A percentile compares a stretch with the other conserved stretches of the same genome.
These are phyloP conservation scores for Felis catus DNA, from an alignment of 2,113 vertebrate species.

Conservation along the genomic window F.catus_Fca126_mat1.0 CM031423.1:2078001-2078500, in stretches of 20 bases:
- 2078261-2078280: background rate
- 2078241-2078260: background rate
- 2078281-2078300: background rate
- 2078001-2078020: background rate
- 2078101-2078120: background rate
- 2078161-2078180: background rate
- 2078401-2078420: fast-evolving
- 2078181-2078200: background rate
- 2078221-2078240: background rate
- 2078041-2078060: background rate
- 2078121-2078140: fast-evolving
- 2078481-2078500: background rate
- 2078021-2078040: background rate
- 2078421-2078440: fast-evolving
- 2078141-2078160: background rate
- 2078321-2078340: background rate
- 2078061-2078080: background rate
- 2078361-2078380: background rate
- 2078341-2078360: background rate
- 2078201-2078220: background rate
- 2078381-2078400: background rate
- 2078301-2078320: background rate
- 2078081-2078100: background rate
- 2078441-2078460: background rate
- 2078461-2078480: background rate